Evolutionary conservation across 2,113 vertebrate species (phyloP).

Genomic region (Strix uralensis): DNA sequence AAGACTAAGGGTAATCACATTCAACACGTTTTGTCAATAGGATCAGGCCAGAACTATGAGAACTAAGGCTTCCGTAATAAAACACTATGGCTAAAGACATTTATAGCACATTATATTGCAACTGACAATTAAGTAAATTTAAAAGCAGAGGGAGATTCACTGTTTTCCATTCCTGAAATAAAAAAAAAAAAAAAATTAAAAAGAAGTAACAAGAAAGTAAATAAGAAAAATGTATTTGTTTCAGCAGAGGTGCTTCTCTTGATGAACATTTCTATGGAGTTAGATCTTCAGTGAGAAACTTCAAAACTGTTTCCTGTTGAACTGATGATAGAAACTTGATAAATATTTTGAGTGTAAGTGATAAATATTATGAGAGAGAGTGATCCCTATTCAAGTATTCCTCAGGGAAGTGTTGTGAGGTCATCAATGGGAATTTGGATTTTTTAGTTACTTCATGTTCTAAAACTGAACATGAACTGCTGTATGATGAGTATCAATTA

Average conservation of each 20-base stretch:
- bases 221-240: not conserved
- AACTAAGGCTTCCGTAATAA: not conserved
- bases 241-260: not conserved
- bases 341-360: not conserved
- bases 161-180: not conserved
- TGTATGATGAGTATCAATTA: not conserved
- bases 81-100: not conserved
- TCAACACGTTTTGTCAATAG: not conserved
- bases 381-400: not conserved
- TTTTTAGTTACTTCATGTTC: not conserved
- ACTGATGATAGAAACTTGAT: not conserved
- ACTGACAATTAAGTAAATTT: not conserved
- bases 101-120: not conserved
- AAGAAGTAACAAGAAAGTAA: not conserved
- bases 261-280: not conserved
- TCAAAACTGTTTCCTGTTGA: not conserved
- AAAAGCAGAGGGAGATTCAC: not conserved
- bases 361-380: not conserved
- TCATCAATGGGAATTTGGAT: not conserved
- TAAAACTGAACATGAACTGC: not conserved
- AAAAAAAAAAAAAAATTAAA: too few species aligned
- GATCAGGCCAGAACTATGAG: not conserved
- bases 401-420: not conserved
- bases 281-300: not conserved
- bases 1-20: not conserved